Percentiles rank a stretch among this genome's conserved stretches.
Conservation (phyloP, 2,797 vertebrate species). For the Phyllotis vaccarum region DNA sequence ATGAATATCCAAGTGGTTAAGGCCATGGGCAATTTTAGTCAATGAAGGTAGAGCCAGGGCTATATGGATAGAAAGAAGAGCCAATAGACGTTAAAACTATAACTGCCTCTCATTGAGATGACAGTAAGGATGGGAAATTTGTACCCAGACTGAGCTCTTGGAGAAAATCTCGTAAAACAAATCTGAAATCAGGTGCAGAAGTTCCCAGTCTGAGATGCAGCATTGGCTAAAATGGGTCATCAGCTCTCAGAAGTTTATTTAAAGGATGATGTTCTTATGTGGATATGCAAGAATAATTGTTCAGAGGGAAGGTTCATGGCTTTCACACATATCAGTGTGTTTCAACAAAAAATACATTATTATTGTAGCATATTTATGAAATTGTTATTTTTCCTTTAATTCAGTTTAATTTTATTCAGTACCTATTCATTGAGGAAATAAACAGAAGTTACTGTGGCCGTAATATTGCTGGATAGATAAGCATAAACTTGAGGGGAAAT, state of each 20-base stretch:
- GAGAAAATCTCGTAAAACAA: not conserved
- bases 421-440: not conserved
- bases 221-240: not conserved
- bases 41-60: not conserved
- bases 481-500: not conserved
- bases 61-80: not conserved
- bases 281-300: not conserved
- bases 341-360: not conserved
- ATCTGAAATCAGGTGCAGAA: not conserved
- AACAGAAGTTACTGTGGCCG: not conserved
- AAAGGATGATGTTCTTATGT: not conserved
- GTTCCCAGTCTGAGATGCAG: not conserved
- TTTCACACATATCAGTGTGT: not conserved
- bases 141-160: not conserved
- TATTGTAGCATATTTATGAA: not conserved
- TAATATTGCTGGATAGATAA: not conserved
- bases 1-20: not conserved
- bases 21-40: not conserved
- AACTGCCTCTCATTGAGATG: not conserved
- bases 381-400: not conserved
- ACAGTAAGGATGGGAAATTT: not conserved
- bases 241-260: not conserved
- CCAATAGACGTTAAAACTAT: not conserved
- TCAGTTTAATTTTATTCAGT: not conserved
- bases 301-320: not conserved